Evolutionary conservation across 2,888 invertebrate species (phyloP).

Genomic region (Aspidapion aeneum): DNA sequence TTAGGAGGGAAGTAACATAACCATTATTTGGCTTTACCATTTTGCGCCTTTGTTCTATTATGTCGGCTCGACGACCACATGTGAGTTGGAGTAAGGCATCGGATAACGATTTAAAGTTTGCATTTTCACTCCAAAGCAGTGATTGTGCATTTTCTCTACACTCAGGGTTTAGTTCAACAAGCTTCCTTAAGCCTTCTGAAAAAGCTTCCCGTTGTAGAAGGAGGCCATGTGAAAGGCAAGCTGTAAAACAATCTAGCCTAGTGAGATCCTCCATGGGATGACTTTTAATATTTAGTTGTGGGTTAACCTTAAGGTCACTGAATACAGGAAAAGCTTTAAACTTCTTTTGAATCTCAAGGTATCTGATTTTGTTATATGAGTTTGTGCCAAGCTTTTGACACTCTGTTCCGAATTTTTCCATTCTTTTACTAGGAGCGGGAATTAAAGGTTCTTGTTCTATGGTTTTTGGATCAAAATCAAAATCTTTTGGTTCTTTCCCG

Average conservation of each 20-base stretch:
- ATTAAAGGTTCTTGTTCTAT: slow-evolving; percentile 23
- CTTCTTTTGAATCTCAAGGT: slow-evolving; percentile 8
- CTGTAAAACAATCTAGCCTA: slow-evolving; percentile 6
- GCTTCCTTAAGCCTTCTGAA: slow-evolving; percentile 3
- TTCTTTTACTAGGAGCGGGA: slow-evolving; percentile 16
- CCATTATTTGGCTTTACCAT: too few species aligned
- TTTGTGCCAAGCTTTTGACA: slow-evolving; percentile 19
- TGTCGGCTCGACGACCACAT: too few species aligned
- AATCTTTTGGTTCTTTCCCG: not conserved
- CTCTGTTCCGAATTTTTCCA: slow-evolving; percentile 19
- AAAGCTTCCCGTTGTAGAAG: slow-evolving; percentile 18
- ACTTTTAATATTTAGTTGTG: not conserved
- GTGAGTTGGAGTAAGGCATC: too few species aligned
- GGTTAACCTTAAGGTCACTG: slow-evolving; percentile 4
- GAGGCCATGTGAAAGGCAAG: slow-evolving; percentile 11
- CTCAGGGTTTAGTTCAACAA: not conserved
- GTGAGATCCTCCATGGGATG: slow-evolving; percentile 2
- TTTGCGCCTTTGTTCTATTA: too few species aligned
- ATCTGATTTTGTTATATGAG: slow-evolving; percentile 19
- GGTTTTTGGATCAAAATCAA: slow-evolving; percentile 15
- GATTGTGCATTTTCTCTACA: slow-evolving; percentile 1
- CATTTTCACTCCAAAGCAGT: not conserved
- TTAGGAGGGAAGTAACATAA: too few species aligned
- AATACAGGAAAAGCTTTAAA: slow-evolving; percentile 5
- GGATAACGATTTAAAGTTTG: not conserved